Evolutionary conservation across 2,113 vertebrate genomes (phyloP).

Genomic region (Chiloscyllium plagiosum): DNA sequence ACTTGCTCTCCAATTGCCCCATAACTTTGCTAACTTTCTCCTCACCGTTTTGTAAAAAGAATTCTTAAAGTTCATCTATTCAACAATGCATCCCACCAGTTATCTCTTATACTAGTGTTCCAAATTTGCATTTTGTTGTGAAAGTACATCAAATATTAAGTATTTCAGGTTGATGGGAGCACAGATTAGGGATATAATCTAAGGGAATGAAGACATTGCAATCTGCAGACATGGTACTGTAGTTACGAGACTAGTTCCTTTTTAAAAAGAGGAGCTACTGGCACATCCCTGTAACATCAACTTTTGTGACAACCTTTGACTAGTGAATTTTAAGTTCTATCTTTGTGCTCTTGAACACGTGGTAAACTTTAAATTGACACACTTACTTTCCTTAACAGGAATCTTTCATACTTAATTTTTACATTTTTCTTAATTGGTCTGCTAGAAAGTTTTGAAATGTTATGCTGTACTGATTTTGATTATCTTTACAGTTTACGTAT

Average conservation of each 20-base stretch:
- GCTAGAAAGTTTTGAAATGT: background rate
- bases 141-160: background rate
- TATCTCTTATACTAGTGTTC: background rate
- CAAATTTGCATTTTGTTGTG: background rate
- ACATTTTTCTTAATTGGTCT: background rate
- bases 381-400: background rate
- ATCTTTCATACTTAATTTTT: background rate
- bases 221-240: background rate
- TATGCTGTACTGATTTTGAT: background rate
- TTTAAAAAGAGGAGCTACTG: background rate
- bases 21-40: background rate
- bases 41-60: background rate
- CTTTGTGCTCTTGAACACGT: background rate
- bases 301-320: background rate
- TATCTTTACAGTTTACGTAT: background rate
- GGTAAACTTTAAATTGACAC: background rate
- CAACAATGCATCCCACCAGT: background rate
- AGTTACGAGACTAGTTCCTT: background rate
- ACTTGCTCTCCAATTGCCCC: background rate
- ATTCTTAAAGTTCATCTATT: background rate
- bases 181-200: background rate
- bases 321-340: background rate
- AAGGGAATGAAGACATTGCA: background rate
- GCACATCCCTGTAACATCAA: background rate
- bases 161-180: background rate